These are phyloP conservation scores for Drosophila kanekoi DNA, from an alignment of 2,888 invertebrate species.

Conservation along the genomic window DNA sequence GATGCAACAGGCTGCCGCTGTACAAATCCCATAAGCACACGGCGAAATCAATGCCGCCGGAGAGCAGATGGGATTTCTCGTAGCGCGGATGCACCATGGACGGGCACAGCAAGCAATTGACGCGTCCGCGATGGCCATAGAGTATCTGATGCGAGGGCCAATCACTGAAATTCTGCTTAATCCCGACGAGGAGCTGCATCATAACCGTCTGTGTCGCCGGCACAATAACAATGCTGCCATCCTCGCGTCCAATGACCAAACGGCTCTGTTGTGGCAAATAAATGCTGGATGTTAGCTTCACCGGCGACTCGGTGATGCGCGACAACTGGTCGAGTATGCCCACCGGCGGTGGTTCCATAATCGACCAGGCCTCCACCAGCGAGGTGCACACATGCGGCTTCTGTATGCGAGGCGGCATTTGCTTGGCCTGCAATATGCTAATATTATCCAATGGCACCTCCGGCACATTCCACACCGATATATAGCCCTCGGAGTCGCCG, in stretches of 20 bases:
- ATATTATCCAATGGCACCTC: constrained; percentile 88
- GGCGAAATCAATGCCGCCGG: constrained; percentile 99
- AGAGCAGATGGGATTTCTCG: constrained; percentile 94
- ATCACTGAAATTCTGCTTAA: constrained; percentile 90
- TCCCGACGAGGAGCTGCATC: constrained; percentile 95
- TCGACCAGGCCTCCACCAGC: constrained; percentile 94
- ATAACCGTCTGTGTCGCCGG: constrained; percentile 98
- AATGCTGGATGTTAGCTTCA: constrained; percentile 96
- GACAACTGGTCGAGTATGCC: constrained; percentile 96
- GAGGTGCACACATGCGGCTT: constrained; percentile 93
- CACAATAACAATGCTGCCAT: constrained; percentile 97
- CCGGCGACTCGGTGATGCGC: constrained; percentile 89
- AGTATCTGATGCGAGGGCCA: constrained; percentile 96
- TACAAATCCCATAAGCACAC: constrained; percentile 97
- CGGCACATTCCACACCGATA: constrained; percentile 95
- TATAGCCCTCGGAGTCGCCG: constrained; percentile 96
- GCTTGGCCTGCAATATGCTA: constrained; percentile 85
- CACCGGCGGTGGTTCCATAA: constrained; percentile 94
- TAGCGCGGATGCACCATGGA: constrained; percentile 95
- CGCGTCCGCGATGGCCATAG: constrained; percentile 95
- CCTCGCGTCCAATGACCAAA: constrained; percentile 96
- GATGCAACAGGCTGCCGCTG: constrained; percentile 94
- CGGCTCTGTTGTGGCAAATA: constrained; percentile 97
- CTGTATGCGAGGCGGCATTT: constrained; percentile 86
- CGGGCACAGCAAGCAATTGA: constrained; percentile 97